Conservation (phyloP, 2,113 vertebrate species). For the Herpailurus yagouaroundi region DNA sequence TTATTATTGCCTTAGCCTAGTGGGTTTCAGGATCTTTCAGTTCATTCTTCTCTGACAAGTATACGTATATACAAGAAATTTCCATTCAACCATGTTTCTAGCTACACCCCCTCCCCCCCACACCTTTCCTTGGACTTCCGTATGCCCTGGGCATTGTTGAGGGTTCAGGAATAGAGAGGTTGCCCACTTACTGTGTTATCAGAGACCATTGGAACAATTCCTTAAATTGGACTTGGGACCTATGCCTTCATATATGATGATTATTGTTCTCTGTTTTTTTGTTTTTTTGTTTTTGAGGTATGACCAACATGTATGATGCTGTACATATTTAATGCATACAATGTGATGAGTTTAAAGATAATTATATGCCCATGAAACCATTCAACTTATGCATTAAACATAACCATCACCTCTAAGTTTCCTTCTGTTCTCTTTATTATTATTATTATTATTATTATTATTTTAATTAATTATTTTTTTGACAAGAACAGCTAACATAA, state of each 20-base stretch:
- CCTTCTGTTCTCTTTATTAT: not conserved
- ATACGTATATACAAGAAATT: not conserved
- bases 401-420: not conserved
- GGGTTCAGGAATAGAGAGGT: not conserved
- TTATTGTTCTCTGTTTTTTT: not conserved
- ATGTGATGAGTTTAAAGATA: not conserved
- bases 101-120: not conserved
- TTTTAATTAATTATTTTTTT: not conserved
- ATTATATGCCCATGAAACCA: not conserved
- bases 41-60: not conserved
- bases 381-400: not conserved
- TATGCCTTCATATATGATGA: not conserved
- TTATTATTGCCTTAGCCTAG: not conserved
- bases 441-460: not conserved
- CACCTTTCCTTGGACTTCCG: not conserved
- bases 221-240: not conserved
- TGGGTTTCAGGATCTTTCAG: not conserved
- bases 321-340: not conserved
- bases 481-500: not conserved
- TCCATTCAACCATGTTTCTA: not conserved
- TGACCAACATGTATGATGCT: not conserved
- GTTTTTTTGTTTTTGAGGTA: not conserved
- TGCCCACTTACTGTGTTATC: not conserved
- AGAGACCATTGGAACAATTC: not conserved
- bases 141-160: not conserved